Evolutionary conservation across 2,797 vertebrate genomes (phyloP).

Genomic region (Dendrocincla fuliginosa): DNA sequence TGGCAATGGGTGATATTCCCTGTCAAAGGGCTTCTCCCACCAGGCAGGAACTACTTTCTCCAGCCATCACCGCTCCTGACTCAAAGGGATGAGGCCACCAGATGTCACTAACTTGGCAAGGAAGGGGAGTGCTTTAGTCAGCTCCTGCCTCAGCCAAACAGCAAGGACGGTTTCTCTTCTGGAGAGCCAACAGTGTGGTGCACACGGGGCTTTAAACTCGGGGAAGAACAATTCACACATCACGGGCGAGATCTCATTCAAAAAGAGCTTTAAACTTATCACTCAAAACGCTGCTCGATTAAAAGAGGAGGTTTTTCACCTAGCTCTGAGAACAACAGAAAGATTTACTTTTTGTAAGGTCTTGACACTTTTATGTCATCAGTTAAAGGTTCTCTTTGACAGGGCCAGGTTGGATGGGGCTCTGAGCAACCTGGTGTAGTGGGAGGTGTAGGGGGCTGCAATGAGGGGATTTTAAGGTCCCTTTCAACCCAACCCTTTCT

Average conservation of each 20-base stretch:
- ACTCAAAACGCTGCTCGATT: neutral
- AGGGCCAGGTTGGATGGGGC: neutral
- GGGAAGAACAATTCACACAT: neutral
- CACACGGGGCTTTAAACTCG: neutral
- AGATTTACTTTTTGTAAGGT: neutral
- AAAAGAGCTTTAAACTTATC: neutral
- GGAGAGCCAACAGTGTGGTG: neutral
- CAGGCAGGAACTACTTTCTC: neutral
- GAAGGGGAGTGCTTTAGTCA: neutral
- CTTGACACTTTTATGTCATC: neutral
- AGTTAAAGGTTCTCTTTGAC: neutral
- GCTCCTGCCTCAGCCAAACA: neutral
- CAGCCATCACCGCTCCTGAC: neutral
- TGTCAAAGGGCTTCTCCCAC: neutral
- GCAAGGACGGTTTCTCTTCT: neutral
- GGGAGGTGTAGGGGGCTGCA: neutral
- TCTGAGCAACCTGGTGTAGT: neutral
- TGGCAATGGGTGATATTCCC: neutral
- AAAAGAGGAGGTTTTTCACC: rapidly evolving
- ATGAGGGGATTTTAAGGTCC: neutral
- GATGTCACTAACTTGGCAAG: neutral
- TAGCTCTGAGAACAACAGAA: neutral
- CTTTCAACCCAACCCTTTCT: neutral
- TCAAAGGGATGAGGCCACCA: neutral
- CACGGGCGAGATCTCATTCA: neutral